Base-by-base conservation (phyloP, 2,888 invertebrate species). In the Syritta pipiens region DNA sequence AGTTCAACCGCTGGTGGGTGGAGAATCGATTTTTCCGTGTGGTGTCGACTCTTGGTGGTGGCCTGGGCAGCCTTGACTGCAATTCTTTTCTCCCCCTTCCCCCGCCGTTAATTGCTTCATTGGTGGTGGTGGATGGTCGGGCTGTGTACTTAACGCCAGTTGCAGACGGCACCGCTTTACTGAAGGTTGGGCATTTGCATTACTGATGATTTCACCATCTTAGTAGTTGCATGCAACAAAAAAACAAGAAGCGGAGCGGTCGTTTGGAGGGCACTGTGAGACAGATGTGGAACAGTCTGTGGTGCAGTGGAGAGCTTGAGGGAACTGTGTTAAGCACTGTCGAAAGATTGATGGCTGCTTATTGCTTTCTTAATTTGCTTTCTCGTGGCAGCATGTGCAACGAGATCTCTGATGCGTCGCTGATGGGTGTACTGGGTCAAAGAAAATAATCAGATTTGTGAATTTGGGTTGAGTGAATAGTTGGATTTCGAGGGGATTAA, bases 31-130 rank as follows among this genome's bases (percentile, higher is more conserved):
- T 37, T 37, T 37, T 37, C 37, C 37, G 9, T 4, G 7, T 2
- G 17, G 14, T 17, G 2, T 12, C 1, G n/a, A 4, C 35, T 14
- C 35, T 0, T 9, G 14, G 5, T 2, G 14, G 14, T 37, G 14
- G 17, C n/a, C 20, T 4, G 42, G 22, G 9, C 22, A 63, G 63
- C 63, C 63, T 63, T 63, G 63, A 63, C 51, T 51, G 63, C 51
- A 63, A 32, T 63, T 42, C n/a, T 57, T 19, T 37, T 37, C 19
- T 17, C 1, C 28, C 4, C n/a, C 4, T 17, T 7, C n/a, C n/a
- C n/a, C n/a, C 19, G 17, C 14, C 19, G 12, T 17, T 37, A 37
- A 37, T 37, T 46, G 12, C 24, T 24, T 46, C 6, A 22, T 7
- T 26, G 37, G 17, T 4, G n/a, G 17, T 26, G 37, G 26, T n/a